Conservation (phyloP, 2,113 vertebrate species). For the Mungos mungo region DNA sequence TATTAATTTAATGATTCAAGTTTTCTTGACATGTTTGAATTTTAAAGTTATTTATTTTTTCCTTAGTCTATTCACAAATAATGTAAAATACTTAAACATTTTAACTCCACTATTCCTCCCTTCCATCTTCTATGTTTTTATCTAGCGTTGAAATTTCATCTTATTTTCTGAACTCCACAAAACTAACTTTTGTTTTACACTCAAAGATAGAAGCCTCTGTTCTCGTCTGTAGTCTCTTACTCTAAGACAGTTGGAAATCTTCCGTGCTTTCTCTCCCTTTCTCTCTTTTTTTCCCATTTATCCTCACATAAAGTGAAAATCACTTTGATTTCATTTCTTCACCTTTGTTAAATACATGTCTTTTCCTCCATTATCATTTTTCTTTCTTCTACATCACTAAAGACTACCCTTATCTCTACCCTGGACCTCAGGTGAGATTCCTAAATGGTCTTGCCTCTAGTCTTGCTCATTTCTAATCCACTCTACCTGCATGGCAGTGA, state of each 20-base stretch:
- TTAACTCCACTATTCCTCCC: neutral
- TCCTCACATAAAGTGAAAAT: neutral
- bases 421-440: neutral
- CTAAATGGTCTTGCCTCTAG: neutral
- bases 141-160: neutral
- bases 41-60: neutral
- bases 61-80: neutral
- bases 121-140: neutral
- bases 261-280: neutral
- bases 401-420: neutral
- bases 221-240: neutral
- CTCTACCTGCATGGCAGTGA: neutral
- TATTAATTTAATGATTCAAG: neutral
- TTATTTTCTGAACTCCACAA: neutral
- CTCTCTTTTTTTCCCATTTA: neutral
- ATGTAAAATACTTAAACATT: neutral
- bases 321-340: neutral
- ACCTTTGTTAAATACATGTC: neutral
- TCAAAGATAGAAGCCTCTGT: neutral
- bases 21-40: neutral
- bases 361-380: neutral
- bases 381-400: neutral
- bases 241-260: neutral
- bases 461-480: neutral
- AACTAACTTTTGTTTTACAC: neutral